Evolutionary conservation across 2,113 vertebrate genomes (phyloP).

Genomic region (Coracopsis vasa): DNA sequence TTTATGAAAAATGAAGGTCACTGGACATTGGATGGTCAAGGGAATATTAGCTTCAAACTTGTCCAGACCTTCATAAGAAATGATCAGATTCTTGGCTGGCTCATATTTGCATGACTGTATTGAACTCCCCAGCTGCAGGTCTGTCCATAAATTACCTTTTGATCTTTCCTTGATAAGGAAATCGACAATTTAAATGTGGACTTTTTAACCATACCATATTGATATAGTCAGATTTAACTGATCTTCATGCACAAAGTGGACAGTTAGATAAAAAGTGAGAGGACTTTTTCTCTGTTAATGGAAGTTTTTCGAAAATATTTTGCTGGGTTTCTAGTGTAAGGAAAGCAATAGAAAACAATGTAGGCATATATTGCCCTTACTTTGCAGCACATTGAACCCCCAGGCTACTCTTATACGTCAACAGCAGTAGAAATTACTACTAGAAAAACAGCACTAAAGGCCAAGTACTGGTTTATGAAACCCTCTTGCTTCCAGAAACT

Average conservation of each 20-base stretch:
- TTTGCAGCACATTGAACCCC: background rate
- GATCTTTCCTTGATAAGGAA: background rate
- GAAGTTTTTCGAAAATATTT: background rate
- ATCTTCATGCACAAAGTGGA: background rate
- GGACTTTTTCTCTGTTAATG: background rate
- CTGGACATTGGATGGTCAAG: background rate
- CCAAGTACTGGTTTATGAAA: background rate
- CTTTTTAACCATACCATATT: background rate
- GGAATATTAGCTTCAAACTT: background rate
- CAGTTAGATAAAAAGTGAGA: background rate
- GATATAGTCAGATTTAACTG: background rate
- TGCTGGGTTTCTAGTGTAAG: background rate
- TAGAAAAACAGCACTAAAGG: background rate
- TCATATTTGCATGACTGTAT: background rate
- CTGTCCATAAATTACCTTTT: background rate
- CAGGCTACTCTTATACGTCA: background rate
- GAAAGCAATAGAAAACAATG: background rate
- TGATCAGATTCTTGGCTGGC: background rate
- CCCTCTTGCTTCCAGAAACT: background rate
- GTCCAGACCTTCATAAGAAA: background rate
- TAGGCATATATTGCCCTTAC: background rate
- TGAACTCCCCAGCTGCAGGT: background rate
- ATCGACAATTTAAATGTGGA: background rate
- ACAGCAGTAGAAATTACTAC: background rate
- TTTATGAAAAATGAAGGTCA: background rate